A percentile compares a stretch with the other conserved stretches of the same genome.
Evolutionary conservation across 2,113 vertebrate species (phyloP).

Genomic region (Monarcha castaneiventris): DNA sequence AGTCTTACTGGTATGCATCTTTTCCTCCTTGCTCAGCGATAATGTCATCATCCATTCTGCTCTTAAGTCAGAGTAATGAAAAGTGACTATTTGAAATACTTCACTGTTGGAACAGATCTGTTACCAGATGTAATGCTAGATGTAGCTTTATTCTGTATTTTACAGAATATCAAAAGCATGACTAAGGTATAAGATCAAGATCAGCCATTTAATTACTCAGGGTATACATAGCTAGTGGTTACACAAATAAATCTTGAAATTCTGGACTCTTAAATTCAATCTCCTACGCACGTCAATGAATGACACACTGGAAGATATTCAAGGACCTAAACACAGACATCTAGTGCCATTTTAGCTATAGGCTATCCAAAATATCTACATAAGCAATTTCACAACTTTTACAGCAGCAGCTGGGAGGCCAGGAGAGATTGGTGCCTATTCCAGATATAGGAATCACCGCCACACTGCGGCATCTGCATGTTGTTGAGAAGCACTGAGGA

Average conservation of each 20-base stretch:
- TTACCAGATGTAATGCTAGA: slow-evolving; percentile 15
- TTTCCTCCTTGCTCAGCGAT: neutral
- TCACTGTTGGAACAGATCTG: neutral
- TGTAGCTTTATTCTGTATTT: neutral
- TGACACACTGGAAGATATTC: neutral
- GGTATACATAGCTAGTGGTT: neutral
- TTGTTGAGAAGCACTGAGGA: neutral
- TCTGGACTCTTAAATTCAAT: neutral
- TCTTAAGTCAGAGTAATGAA: slow-evolving; percentile 12
- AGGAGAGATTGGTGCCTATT: neutral
- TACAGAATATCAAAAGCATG: neutral
- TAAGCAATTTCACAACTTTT: neutral
- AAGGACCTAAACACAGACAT: neutral
- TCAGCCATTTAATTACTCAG: neutral
- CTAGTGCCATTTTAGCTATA: neutral
- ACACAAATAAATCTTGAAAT: slow-evolving; percentile 1
- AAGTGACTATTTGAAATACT: slow-evolving; percentile 11
- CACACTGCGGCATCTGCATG: neutral
- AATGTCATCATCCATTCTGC: slow-evolving; percentile 33
- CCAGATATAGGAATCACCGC: neutral
- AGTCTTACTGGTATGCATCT: slow-evolving; percentile 37
- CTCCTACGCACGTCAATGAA: neutral
- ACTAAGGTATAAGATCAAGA: neutral
- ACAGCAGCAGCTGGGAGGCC: neutral
- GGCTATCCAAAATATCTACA: neutral